Conservation (phyloP, 2,113 vertebrate genomes). For the Psephotus haematonotus region DNA sequence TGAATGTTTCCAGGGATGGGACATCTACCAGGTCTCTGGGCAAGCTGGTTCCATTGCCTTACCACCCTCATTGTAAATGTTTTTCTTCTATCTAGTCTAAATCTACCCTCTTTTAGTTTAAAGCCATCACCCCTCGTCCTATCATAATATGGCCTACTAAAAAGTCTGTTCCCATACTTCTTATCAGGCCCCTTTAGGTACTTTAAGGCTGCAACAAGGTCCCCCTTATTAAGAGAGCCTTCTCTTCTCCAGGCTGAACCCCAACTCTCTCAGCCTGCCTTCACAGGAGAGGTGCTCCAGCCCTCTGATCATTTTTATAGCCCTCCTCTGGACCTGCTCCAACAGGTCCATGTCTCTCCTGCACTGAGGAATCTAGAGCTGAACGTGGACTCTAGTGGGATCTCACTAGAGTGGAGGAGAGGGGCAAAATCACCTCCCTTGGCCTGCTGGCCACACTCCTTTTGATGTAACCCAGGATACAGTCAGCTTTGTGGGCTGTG, state of each 20-base stretch:
- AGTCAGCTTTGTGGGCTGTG: neutral
- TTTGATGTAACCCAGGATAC: neutral
- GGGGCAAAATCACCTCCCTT: neutral
- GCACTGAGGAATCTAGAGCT: neutral
- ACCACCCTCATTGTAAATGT: neutral
- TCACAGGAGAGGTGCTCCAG: neutral
- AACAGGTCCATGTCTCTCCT: neutral
- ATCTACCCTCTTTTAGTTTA: neutral
- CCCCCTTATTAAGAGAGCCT: neutral
- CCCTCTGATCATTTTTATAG: neutral
- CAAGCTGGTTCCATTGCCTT: neutral
- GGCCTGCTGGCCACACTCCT: fast-evolving
- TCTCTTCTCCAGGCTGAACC: neutral
- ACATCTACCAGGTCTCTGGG: neutral
- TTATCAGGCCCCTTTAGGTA: neutral
- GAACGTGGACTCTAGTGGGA: neutral
- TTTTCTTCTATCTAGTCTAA: neutral
- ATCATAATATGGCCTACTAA: neutral
- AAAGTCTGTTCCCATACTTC: neutral
- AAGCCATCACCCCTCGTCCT: neutral
- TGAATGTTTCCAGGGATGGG: neutral
- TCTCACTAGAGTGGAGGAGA: neutral
- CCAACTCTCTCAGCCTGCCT: neutral
- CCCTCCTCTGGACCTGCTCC: neutral
- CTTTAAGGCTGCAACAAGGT: neutral